Percentiles rank a stretch among this genome's conserved stretches.
These are phyloP conservation scores for Andricus curvator DNA, from an alignment of 2,888 invertebrate species.

Conservation along the genomic window DNA sequence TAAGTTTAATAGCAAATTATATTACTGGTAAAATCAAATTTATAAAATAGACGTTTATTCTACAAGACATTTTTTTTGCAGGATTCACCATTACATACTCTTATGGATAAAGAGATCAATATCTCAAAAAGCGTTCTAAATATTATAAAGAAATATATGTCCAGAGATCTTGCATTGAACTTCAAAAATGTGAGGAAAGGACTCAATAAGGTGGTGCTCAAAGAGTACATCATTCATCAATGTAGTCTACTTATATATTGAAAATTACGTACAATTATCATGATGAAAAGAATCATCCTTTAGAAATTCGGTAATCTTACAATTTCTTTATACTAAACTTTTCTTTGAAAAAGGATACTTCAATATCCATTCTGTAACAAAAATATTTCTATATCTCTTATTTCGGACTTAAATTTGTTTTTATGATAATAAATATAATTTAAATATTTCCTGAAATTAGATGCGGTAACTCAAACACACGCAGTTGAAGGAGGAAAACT, in stretches of 20 bases:
- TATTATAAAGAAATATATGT: conserved; percentile 57
- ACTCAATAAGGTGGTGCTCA: neutral
- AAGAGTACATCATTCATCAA: neutral
- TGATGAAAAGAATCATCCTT: neutral
- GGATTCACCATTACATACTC: neutral
- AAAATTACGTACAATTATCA: neutral
- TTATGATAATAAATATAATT: neutral
- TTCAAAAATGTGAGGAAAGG: conserved; percentile 45
- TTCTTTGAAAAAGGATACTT: neutral
- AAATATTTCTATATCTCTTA: neutral
- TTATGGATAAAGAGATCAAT: conserved; percentile 51
- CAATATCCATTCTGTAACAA: neutral
- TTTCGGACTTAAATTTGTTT: neutral
- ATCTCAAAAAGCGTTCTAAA: conserved; percentile 57
- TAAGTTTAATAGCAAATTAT: neutral
- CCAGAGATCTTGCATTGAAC: conserved; percentile 54
- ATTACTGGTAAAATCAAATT: neutral
- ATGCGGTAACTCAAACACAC: neutral
- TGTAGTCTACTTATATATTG: neutral
- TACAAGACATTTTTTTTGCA: too few relatives aligned
- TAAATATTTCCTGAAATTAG: neutral
- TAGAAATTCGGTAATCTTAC: neutral
- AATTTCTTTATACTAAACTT: neutral
- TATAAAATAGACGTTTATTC: neutral
- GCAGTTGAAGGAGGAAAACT: neutral